Percentiles rank a stretch among this genome's conserved stretches.
Conservation (phyloP, 2,888 invertebrate species). For the Nomada lathburiana region DNA sequence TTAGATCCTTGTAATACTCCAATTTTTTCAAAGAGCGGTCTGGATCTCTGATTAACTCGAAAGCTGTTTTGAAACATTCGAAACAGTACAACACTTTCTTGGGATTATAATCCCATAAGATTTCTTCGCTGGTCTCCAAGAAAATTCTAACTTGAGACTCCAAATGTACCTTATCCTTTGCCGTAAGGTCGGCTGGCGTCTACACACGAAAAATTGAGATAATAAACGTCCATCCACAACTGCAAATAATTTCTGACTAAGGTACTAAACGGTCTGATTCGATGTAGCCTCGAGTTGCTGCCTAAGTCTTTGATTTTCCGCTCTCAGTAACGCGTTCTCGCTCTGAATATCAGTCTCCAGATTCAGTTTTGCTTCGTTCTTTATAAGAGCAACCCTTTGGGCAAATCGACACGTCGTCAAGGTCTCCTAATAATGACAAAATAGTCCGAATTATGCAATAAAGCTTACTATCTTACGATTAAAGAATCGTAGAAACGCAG, state of each 20-base stretch:
- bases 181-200: conserved; percentile 25
- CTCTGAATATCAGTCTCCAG: conserved; percentile 83
- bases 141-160: conserved; percentile 35
- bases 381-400: conserved; percentile 85
- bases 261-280: conserved; percentile 1
- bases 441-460: conserved; percentile 29
- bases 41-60: conserved; percentile 20
- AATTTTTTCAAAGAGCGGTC: conserved; percentile 63
- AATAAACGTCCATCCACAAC: not conserved
- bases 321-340: conserved; percentile 83
- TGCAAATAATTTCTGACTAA: not conserved
- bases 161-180: conserved; percentile 29
- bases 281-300: conserved; percentile 76
- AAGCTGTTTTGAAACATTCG: conserved; percentile 53
- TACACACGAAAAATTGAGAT: not conserved
- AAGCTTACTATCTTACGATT: no score
- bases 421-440: conserved; percentile 84
- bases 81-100: conserved; percentile 81
- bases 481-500: not conserved
- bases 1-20: conserved; percentile 77
- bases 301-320: conserved; percentile 83
- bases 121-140: conserved; percentile 8
- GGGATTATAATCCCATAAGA: conserved; percentile 73
- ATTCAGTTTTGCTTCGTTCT: conserved; percentile 84
- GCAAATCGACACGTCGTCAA: conserved; percentile 86